These are phyloP conservation scores for Drosophila neutralis DNA, from an alignment of 2,888 invertebrate species.

Conservation along the genomic window DNA sequence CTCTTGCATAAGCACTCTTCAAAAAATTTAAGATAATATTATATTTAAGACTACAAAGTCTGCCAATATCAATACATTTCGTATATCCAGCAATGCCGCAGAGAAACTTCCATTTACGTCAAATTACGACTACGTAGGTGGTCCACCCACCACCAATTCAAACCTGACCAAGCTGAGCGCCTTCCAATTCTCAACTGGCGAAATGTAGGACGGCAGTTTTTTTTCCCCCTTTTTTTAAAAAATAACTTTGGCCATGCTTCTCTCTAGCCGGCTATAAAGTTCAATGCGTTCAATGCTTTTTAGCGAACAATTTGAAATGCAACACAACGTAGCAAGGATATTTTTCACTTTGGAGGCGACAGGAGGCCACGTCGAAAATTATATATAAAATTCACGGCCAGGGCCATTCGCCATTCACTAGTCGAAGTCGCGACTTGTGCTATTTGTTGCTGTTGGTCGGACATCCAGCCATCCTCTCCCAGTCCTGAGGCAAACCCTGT, in stretches of 20 bases:
- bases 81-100: conserved; percentile 19
- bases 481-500: neutral
- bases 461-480: conserved; percentile 10
- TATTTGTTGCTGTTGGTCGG: conserved; percentile 33
- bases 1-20: neutral
- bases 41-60: neutral
- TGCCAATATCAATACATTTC: conserved; percentile 62
- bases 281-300: conserved; percentile 56
- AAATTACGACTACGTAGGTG: conserved; percentile 40
- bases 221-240: neutral
- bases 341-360: conserved; percentile 68
- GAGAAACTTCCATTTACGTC: conserved; percentile 59
- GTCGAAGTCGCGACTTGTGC: conserved; percentile 28
- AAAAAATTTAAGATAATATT: neutral
- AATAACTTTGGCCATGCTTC: conserved; percentile 31
- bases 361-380: conserved; percentile 59
- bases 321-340: conserved; percentile 72
- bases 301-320: conserved; percentile 65
- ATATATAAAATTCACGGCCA: conserved; percentile 79
- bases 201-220: conserved; percentile 2
- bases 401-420: conserved; percentile 50
- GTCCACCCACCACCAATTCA: neutral
- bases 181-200: conserved; percentile 1
- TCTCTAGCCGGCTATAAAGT: conserved; percentile 27
- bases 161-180: neutral